Conservation (phyloP, 64 coral and sea anemone species). For the Montipora efflorescens region DNA sequence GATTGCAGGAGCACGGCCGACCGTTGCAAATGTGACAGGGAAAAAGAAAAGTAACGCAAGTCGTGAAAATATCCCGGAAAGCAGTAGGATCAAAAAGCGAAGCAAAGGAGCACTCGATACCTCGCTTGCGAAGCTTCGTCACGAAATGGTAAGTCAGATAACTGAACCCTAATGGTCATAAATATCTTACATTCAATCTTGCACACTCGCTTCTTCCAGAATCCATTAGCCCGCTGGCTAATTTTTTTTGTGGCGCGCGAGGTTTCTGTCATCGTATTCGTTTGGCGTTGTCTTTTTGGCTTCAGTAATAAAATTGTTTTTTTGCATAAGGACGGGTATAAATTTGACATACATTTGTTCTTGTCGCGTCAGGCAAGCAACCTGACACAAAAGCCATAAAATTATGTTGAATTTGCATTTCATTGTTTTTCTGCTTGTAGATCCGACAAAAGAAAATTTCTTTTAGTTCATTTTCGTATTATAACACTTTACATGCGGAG, state of each 20-base stretch:
- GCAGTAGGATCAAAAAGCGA: not conserved
- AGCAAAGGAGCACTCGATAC: conserved; percentile 11
- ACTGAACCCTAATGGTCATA: not conserved
- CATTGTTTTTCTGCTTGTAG: not conserved
- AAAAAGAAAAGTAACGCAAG: not conserved
- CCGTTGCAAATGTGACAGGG: not conserved
- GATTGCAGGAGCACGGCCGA: not conserved
- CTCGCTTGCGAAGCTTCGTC: conserved; percentile 39
- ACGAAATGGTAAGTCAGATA: conserved; percentile 26
- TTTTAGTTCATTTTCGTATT: not conserved
- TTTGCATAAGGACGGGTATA: too few species aligned
- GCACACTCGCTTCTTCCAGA: too few species aligned
- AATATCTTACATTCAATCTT: not conserved
- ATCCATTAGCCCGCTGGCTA: too few species aligned
- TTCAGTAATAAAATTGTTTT: too few species aligned
- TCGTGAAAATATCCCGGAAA: not conserved
- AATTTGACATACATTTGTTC: not conserved
- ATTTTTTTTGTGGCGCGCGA: too few species aligned
- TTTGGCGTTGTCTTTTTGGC: too few species aligned
- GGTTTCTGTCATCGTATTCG: too few species aligned
- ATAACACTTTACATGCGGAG: too few species aligned
- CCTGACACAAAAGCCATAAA: not conserved
- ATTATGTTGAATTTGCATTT: conserved; percentile 8
- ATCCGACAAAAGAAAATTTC: not conserved
- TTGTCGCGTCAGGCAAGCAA: not conserved